Evolutionary conservation across 1,140 invertebrate genomes (phyloP).

Genomic region (Leptonema lineaticorne): DNA sequence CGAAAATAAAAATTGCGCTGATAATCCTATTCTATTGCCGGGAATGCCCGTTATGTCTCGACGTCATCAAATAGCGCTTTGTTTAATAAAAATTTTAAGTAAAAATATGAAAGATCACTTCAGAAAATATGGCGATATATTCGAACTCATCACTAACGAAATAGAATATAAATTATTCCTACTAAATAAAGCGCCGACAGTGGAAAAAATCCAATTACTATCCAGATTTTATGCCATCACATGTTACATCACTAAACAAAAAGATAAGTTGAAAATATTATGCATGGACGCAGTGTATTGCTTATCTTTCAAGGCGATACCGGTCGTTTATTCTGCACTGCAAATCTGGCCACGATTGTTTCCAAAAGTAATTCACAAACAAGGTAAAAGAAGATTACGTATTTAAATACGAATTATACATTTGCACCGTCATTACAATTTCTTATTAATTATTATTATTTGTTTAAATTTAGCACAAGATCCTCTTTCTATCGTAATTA

Average conservation of each 20-base stretch:
- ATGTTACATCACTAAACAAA: conserved; percentile 48
- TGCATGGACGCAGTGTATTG: conserved; percentile 55
- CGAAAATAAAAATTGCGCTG: not conserved
- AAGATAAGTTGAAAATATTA: conserved; percentile 48
- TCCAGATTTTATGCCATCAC: conserved; percentile 51
- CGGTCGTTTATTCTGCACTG: conserved; percentile 49
- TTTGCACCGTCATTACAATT: not conserved
- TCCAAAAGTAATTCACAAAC: conserved; percentile 47
- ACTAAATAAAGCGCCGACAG: conserved; percentile 47
- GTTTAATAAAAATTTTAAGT: conserved; percentile 25
- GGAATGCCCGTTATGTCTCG: conserved; percentile 18
- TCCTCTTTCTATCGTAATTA: conserved; percentile 49
- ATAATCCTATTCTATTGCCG: not conserved
- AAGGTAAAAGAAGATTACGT: conserved; percentile 45
- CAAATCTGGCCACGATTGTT: conserved; percentile 51
- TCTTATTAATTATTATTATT: not conserved
- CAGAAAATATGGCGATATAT: conserved; percentile 37
- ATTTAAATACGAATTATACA: not conserved
- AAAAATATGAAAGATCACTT: conserved; percentile 11
- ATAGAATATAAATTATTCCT: conserved; percentile 51
- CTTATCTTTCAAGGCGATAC: conserved; percentile 48
- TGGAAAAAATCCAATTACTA: conserved; percentile 47
- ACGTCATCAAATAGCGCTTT: conserved; percentile 15
- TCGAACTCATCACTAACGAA: conserved; percentile 44
- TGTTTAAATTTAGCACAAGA: conserved; percentile 51